These are phyloP conservation scores for Enteromius unitaeniatus DNA, from an alignment of 2,797 vertebrate genomes.

Conservation along the genomic window DNA sequence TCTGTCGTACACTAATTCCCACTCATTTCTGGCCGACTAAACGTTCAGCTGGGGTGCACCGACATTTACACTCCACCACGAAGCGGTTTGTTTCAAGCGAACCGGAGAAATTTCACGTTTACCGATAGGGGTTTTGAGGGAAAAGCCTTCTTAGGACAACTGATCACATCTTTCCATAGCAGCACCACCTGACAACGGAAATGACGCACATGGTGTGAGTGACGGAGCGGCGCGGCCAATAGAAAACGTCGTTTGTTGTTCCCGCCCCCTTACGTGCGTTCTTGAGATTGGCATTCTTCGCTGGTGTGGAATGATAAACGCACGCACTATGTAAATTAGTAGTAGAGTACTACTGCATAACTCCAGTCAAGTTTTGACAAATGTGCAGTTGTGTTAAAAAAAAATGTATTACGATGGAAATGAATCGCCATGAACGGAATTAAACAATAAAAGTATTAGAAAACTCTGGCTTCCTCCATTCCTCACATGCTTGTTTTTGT, in stretches of 20 bases:
- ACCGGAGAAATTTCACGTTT: constrained; percentile 63
- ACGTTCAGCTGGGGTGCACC: constrained; percentile 56
- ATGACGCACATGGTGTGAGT: constrained; percentile 85
- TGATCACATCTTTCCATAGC: constrained; percentile 90
- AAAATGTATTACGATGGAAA: neutral
- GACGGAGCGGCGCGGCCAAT: constrained; percentile 74
- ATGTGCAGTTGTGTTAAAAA: neutral
- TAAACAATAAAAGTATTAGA: too few species aligned
- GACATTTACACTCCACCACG: constrained; percentile 45
- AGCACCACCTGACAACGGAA: constrained; percentile 97
- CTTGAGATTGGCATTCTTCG: constrained; percentile 26
- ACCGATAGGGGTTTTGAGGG: constrained; percentile 79
- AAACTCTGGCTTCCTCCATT: neutral
- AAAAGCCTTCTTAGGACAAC: constrained; percentile 79
- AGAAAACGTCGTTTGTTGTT: neutral
- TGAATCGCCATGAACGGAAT: neutral
- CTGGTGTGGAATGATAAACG: constrained; percentile 24
- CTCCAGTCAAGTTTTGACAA: neutral
- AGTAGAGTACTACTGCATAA: constrained; percentile 17
- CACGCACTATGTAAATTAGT: constrained; percentile 9
- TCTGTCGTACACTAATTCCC: constrained; percentile 69
- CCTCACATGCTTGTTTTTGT: neutral
- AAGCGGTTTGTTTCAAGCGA: constrained; percentile 35
- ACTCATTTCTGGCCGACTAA: constrained; percentile 71
- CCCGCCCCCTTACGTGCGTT: constrained; percentile 25